These are phyloP conservation scores for Calameuta filiformis DNA, from an alignment of 2,888 invertebrate species.

Conservation along the genomic window DNA sequence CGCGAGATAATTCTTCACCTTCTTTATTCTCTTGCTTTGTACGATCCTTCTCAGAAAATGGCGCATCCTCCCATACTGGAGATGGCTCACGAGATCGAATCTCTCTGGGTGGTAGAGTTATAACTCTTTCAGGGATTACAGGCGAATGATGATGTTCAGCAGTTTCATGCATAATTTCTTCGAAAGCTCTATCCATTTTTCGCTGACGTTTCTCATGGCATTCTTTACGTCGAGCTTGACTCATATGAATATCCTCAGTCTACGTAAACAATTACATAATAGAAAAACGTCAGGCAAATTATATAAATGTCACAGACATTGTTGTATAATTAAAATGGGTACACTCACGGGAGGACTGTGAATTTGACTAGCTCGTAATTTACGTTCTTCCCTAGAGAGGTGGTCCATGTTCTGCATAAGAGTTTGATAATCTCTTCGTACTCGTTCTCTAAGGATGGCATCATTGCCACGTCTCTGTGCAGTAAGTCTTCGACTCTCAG, in stretches of 20 bases:
- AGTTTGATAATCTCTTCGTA: conserved; percentile 53
- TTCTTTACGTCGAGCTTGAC: conserved; percentile 65
- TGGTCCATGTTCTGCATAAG: conserved; percentile 52
- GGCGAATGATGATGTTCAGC: background rate
- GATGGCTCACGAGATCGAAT: conserved; percentile 19
- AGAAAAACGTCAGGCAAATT: conserved; percentile 1
- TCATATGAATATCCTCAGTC: conserved; percentile 56
- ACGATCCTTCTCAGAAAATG: conserved; percentile 16
- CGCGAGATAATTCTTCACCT: conserved; percentile 39
- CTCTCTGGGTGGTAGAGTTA: conserved; percentile 42
- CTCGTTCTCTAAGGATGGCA: conserved; percentile 55
- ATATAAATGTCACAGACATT: background rate
- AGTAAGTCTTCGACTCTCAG: conserved; percentile 39
- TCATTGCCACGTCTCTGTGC: conserved; percentile 51
- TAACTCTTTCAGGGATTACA: conserved; percentile 36
- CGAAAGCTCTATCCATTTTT: conserved; percentile 69
- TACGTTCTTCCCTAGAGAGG: conserved; percentile 50
- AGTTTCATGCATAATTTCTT: conserved; percentile 49
- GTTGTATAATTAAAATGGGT: background rate
- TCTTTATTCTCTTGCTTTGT: conserved; percentile 23
- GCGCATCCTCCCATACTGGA: conserved; percentile 36
- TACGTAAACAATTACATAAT: conserved; percentile 1
- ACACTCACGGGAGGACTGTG: conserved; percentile 35
- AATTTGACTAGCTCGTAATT: conserved; percentile 48
- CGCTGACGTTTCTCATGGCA: conserved; percentile 65